Evolutionary conservation across 2,888 invertebrate species (phyloP), one percentile per base, ranked within the genome.

Genomic region (Ophioninae sp.): DNA sequence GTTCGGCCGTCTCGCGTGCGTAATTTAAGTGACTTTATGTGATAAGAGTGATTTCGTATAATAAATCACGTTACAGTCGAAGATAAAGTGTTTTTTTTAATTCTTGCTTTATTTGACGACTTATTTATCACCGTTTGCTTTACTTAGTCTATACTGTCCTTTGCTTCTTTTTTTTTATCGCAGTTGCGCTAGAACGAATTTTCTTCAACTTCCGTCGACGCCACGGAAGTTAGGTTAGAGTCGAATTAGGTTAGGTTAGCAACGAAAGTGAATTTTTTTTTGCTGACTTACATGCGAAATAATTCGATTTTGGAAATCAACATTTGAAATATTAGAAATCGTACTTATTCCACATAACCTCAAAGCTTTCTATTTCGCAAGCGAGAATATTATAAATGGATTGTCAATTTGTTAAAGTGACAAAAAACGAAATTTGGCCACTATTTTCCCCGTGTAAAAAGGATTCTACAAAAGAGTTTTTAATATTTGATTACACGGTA

Each of bases 1-100:
- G 13, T 51, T 51, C 51, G 51, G 0, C 17, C 39, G 39, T 67
- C 20, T 13, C 58, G 64, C 64, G 65, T 65, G 65, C 58, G 64
- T 39, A 39, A 67, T 65, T 65, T 22, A 75, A 75, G 65, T 75
- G 37, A 37, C 51, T 56, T 0, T 20, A 63, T 63, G 63, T 63
- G 63, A 73, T 51, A 30, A 74, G 30, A 51, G 64, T 64, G 59
- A 64, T 51, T n/a, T 20, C n/a, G 37, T 44, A 44, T 30, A 74
- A 74, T 74, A 74, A 74, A 74, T 64, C 30, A 20, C 30, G 10
- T 64, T 74, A 63, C 64, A 74, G 63, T 74, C 23, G 63, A 44
- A 41, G 17, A 23, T n/a, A 22, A 44, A 23, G 39, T 20, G n/a
- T 20, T 17, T 13, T 37, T 37, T 39, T 39, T 6, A 6, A 71